Percentiles rank a stretch among this genome's conserved stretches.
phyloP scores from a whole-genome alignment of 2,797 vertebrate species.

The Scolopax rusticola region DNA sequence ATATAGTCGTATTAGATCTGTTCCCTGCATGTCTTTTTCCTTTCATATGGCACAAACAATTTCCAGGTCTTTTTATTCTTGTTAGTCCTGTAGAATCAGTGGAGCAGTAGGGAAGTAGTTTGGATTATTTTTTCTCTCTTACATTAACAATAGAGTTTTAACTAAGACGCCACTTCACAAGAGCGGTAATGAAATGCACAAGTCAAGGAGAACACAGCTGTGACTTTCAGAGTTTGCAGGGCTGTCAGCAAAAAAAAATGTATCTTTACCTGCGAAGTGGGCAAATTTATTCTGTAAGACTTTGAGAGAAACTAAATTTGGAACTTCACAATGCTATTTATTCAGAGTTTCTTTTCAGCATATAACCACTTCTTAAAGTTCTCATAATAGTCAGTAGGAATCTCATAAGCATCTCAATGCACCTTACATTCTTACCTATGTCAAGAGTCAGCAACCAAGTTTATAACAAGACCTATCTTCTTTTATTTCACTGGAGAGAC shows the following conservation, averaged over 20 bases:
- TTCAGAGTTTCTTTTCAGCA: conserved; percentile 35
- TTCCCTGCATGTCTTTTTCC: not conserved
- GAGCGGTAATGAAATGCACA: conserved; percentile 9
- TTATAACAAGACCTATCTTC: conserved; percentile 39
- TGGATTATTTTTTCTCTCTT: not conserved
- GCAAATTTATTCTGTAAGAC: conserved; percentile 55
- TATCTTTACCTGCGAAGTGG: not conserved
- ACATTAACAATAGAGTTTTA: conserved; percentile 31
- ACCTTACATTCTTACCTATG: conserved; percentile 36
- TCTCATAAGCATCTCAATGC: conserved; percentile 58
- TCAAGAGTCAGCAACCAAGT: conserved; percentile 35
- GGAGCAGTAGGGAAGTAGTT: not conserved
- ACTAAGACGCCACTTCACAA: not conserved
- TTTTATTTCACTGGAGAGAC: conserved; percentile 53
- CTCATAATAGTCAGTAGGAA: conserved; percentile 20
- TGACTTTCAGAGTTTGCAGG: conserved; percentile 26
- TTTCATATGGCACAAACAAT: not conserved
- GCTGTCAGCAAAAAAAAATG: not conserved
- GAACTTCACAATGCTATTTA: conserved; percentile 46
- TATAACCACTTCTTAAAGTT: conserved; percentile 22
- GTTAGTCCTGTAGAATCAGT: not conserved
- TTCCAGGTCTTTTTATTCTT: not conserved
- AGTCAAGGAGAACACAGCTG: conserved; percentile 1
- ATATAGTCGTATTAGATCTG: not conserved
- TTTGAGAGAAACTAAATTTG: conserved; percentile 47